Base-by-base conservation (phyloP, 2,797 vertebrate genomes). In the Crax fasciolata region DNA sequence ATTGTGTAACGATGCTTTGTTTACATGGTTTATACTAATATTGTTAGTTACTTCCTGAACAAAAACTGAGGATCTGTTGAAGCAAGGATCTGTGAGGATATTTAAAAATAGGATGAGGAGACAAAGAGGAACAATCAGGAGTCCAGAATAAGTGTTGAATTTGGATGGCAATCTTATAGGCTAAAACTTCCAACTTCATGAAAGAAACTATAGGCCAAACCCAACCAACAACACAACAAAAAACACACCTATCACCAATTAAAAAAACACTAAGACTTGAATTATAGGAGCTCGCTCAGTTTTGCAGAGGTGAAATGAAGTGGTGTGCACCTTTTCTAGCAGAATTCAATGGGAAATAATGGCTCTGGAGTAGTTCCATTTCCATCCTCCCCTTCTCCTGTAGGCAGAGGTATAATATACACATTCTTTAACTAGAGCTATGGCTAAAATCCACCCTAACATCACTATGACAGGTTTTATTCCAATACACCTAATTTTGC, bases 371-470 rank as follows among this genome's bases (percentile, higher is more conserved):
- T 20, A 49, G 23, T 17, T 3, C 5, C 5, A 4, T 46, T 81
- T 13, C 13, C 23, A 35, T 35, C 7, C 7, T 14, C 11, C 3
- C 2, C 19, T 23, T 72, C 28, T 38, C 27, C 23, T 62, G 24
- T 6, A 54, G 51, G 28, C 62, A 65, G 27, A 32, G 13, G 9
- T 39, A 30, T 9, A 58, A 54, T 25, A 25, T 71, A 59, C 28
- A n/a, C 5, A 67, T 90, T 67, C 59, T 71, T 93, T 81, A 78
- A 55, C 52, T 74, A 59, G 52, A 41, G 44, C 78, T 86, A n/a
- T 88, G 77, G 70, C 82, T 96, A 95, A 97, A 96, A 61, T 13
- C 71, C 62, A 90, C 62, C 89, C 84, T 84, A 91, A 87, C 24
- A 72, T 54, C 87, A 79, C 74, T 78, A 30, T 84, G 41, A 59